Percentiles rank a stretch among this genome's conserved stretches.
Conservation (phyloP, 2,113 vertebrate species). For the Galeopterus variegatus region DNA sequence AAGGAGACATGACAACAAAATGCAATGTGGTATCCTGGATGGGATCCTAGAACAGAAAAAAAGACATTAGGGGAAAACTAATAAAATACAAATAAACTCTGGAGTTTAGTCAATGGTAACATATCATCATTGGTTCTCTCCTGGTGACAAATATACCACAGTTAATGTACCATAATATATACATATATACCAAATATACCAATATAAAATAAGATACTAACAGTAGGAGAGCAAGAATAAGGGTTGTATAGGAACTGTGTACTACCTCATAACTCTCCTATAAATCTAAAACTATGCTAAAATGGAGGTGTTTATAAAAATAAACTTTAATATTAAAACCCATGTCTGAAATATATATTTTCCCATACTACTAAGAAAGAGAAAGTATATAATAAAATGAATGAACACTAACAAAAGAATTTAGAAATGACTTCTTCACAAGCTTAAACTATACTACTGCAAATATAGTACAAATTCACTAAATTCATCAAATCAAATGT, state of each 20-base stretch:
- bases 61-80: not conserved
- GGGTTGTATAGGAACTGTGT: not conserved
- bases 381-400: not conserved
- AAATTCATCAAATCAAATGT: not conserved
- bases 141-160: not conserved
- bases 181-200: not conserved
- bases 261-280: not conserved
- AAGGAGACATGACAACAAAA: not conserved
- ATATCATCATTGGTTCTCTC: not conserved
- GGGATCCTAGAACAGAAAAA: not conserved
- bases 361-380: not conserved
- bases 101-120: not conserved
- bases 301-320: not conserved
- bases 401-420: not conserved
- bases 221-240: not conserved
- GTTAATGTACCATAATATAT: too few relatives aligned
- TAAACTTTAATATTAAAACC: not conserved
- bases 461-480: not conserved
- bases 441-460: not conserved
- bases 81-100: not conserved
- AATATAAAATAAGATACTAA: not conserved
- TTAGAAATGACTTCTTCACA: not conserved
- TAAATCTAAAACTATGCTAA: not conserved
- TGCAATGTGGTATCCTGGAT: accelerated
- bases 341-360: not conserved